Evolutionary conservation across 2,113 vertebrate genomes (phyloP).

Genomic region (Heterochromis multidens): DNA sequence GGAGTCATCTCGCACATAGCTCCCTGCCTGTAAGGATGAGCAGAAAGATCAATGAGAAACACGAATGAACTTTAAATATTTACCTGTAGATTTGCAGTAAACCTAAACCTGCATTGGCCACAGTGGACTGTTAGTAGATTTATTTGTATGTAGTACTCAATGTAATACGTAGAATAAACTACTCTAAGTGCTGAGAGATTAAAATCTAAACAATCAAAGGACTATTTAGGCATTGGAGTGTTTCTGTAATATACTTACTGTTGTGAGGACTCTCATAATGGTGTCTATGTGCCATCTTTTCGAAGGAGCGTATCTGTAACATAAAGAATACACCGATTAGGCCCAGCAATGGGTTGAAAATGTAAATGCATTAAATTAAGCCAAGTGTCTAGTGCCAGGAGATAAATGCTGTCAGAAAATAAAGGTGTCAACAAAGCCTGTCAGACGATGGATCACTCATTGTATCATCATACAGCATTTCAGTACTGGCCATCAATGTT

Average conservation of each 20-base stretch:
- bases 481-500: neutral
- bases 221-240: neutral
- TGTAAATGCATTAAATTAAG: neutral
- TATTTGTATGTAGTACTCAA: neutral
- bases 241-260: slow-evolving; percentile 75
- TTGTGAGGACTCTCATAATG: slow-evolving; percentile 98
- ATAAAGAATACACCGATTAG: slow-evolving; percentile 31
- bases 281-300: slow-evolving; percentile 99
- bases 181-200: neutral
- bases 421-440: slow-evolving; percentile 66
- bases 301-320: slow-evolving; percentile 91
- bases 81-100: neutral
- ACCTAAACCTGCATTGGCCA: neutral
- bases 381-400: neutral
- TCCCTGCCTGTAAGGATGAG: slow-evolving; percentile 85
- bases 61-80: neutral
- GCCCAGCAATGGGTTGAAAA: neutral
- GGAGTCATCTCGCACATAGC: slow-evolving; percentile 96
- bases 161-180: neutral
- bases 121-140: neutral
- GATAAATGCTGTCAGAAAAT: slow-evolving; percentile 67
- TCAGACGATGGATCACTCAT: slow-evolving; percentile 79
- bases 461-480: slow-evolving; percentile 74
- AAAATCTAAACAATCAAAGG: neutral
- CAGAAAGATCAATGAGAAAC: neutral